Percentiles rank a stretch among this genome's conserved stretches.
Evolutionary conservation across 2,888 invertebrate genomes (phyloP).

Genomic region (Heliothis peltigera): DNA sequence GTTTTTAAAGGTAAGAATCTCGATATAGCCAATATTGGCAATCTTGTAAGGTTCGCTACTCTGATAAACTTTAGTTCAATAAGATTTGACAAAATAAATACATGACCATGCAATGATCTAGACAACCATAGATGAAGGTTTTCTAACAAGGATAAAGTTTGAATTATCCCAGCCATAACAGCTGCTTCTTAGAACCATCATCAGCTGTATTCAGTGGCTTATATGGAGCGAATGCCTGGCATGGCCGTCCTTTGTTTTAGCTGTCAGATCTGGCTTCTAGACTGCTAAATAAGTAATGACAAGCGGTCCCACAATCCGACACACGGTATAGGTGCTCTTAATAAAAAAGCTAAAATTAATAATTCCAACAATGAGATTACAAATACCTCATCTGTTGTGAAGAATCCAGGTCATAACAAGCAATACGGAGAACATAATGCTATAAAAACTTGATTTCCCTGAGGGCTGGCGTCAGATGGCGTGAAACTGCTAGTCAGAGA

Average conservation of each 20-base stretch:
- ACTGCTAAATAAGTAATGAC: neutral
- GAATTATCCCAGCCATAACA: too few relatives aligned
- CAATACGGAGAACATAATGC: slow-evolving; percentile 20
- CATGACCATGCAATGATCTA: too few relatives aligned
- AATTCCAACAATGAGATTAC: neutral
- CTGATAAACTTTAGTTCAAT: neutral
- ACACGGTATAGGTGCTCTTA: neutral
- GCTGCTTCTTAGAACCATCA: too few relatives aligned
- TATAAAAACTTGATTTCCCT: slow-evolving; percentile 47
- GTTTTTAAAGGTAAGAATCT: slow-evolving; percentile 1
- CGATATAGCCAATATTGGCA: too few relatives aligned
- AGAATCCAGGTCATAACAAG: slow-evolving; percentile 31
- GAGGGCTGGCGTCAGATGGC: neutral
- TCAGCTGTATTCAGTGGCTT: neutral
- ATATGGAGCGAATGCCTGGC: neutral
- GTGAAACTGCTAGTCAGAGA: slow-evolving; percentile 14
- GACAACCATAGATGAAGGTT: too few relatives aligned
- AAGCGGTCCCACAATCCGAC: neutral
- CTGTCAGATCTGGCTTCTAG: neutral
- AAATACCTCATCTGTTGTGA: neutral
- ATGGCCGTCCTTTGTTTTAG: too few relatives aligned
- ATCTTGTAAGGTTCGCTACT: neutral
- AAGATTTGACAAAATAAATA: too few relatives aligned
- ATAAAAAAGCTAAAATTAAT: neutral
- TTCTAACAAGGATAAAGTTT: too few relatives aligned